Base-by-base conservation (phyloP, 37 sponge, comb jelly and placozoan species). In the Ephydatia muelleri region DNA sequence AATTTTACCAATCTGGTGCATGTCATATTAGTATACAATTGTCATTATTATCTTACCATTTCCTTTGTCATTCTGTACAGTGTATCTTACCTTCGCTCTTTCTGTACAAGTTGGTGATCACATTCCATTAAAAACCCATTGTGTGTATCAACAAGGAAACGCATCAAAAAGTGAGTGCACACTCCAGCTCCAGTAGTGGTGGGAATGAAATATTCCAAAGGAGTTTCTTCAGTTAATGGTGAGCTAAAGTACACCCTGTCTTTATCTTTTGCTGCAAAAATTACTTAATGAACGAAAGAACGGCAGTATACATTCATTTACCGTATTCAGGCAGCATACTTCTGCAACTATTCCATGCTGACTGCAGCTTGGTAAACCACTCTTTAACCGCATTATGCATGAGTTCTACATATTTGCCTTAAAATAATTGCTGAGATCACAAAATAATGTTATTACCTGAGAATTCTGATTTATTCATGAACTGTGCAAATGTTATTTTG, bases 131-230 rank as follows among this genome's bases (percentile, higher is more conserved):
- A 29, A 21, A 89, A 79, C 27, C 82, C 83, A 43, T 91, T 86
- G 48, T 91, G 91, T 9, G 67, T 49, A n/a, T 40, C 38, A 35
- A 82, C 70, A 3, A 91, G 80, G 27, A 78, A 86, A 43, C 82
- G 87, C 26, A 73, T 28, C 66, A 91, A 65, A 11, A 73, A 83
- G 23, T 71, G 68, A n/a, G 83, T 72, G 29, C 78, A 82, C 16
- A 78, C 39, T 49, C 91, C 91, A 38, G 38, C 38, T 16, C 80
- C 87, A 73, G 76, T 71, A 16, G 77, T 67, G 13, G 73, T 64
- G 30, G 91, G 91, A 31, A 91, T 68, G 31, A 91, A 47, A 33
- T 81, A 86, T 5, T 32, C 85, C 25, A 91, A 23, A 12, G 78
- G 78, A 19, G 43, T n/a, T 0, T 36, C 35, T 19, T 77, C 78